These are phyloP conservation scores for Theristicus caerulescens DNA, from an alignment of 2,113 vertebrate species.

Conservation along the genomic window DNA sequence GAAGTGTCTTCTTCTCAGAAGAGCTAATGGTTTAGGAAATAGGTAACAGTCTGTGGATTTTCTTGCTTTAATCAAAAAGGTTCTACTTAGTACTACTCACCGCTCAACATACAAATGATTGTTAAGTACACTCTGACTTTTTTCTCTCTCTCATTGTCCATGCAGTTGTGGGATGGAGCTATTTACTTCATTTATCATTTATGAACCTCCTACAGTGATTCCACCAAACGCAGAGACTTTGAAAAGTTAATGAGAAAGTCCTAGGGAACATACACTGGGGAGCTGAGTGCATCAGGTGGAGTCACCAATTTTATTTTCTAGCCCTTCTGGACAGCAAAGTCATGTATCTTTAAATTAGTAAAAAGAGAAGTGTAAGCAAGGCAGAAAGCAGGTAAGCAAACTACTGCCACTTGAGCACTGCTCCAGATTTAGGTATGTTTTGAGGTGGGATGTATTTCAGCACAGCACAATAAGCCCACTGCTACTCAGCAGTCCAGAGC, in stretches of 20 bases:
- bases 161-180: not conserved
- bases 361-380: not conserved
- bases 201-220: not conserved
- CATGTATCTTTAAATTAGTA: not conserved
- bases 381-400: not conserved
- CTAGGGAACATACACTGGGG: not conserved
- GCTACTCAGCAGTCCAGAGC: not conserved
- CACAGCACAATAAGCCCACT: not conserved
- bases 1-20: not conserved
- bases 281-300: not conserved
- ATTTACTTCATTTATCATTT: not conserved
- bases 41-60: not conserved
- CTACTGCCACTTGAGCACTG: not conserved
- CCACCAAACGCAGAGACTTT: not conserved
- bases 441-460: not conserved
- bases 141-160: not conserved
- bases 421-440: not conserved
- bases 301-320: not conserved
- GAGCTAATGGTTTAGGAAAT: not conserved
- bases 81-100: not conserved
- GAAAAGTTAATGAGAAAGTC: constrained; percentile 28
- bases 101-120: not conserved
- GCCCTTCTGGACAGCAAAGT: not conserved
- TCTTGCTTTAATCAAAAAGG: not conserved
- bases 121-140: not conserved